Base-by-base conservation (phyloP, 2,113 vertebrate species). In the Bos indicus region DNA sequence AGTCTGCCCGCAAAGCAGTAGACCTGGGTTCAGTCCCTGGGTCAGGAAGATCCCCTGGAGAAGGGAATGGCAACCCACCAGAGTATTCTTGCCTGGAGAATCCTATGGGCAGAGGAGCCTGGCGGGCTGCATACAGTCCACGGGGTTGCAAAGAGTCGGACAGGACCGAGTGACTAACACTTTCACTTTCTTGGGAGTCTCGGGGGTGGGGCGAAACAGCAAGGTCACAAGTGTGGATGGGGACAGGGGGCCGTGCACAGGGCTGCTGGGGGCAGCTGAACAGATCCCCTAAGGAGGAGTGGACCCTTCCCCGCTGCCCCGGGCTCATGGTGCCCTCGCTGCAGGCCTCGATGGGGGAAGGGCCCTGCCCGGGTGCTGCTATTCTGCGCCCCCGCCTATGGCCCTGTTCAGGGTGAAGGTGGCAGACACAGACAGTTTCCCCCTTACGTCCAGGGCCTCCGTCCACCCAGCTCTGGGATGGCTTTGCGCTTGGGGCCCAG, bases 341-440 rank as follows among this genome's bases (percentile, higher is more conserved):
- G 78, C 16, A 6, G 52, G 43, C 43, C 12, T 28, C 0, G 0
- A 74, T 30, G 5, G 56, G 54, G 6, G 12, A 33, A 33, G 56
- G 10, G 33, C 30, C 3, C 71, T 62, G n/a, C 8, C 30, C 1
- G 9, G 1, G 16, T 0, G 23, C 46, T 25, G 36, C 60, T 40
- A 23, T 4, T 13, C 40, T 30, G 13, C 7, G 0, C 4, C 33
- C 5, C 25, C 5, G 12, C 51, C 54, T 1, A 1, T 3, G 52
- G n/a, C 19, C 43, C 40, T 19, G 10, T 30, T 52, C 36, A 56
- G 51, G 25, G 48, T 25, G n/a, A 17, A 25, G n/a, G 51, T 9
- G 48, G 9, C 46, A 54, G 86, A 26, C 23, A 56, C 2, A 19
- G 13, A 33, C 2, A 1, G 3, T 8, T 6, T 71, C 8, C 6